Evolutionary conservation across 1,140 invertebrate genomes (phyloP).

Genomic region (Pogonomyrmex californicus): DNA sequence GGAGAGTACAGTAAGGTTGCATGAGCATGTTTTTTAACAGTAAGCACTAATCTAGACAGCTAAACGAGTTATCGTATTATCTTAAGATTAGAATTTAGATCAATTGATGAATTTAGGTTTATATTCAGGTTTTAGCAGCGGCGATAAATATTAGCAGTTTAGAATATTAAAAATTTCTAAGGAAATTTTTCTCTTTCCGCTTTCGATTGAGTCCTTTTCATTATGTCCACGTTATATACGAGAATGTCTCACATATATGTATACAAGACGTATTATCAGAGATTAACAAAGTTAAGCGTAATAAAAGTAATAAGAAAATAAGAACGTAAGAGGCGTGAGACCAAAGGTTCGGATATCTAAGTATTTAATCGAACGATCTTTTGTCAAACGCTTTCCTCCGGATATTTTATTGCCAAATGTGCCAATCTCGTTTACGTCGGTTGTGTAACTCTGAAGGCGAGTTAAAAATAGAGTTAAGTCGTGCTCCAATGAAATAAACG

Average conservation of each 20-base stretch:
- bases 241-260: slow-evolving; percentile 2
- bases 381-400: neutral
- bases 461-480: neutral
- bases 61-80: slow-evolving; percentile 59
- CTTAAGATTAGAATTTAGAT: slow-evolving; percentile 57
- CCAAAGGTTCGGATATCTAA: neutral
- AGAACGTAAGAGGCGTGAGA: neutral
- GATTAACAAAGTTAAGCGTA: neutral
- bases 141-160: slow-evolving; percentile 3
- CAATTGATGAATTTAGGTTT: slow-evolving; percentile 7
- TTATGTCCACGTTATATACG: neutral
- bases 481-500: neutral
- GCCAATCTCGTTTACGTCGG: slow-evolving; percentile 13
- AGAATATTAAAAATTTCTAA: slow-evolving; percentile 8
- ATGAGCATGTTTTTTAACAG: slow-evolving; percentile 78
- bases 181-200: neutral
- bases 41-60: slow-evolving; percentile 75
- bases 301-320: neutral
- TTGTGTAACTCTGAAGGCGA: neutral
- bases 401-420: neutral
- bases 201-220: slow-evolving; percentile 17
- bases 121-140: neutral
- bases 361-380: neutral
- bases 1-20: slow-evolving; percentile 72
- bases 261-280: neutral